phyloP scores from a whole-genome alignment of 2,113 vertebrate genomes.

The Brienomyrus longianalis region DNA sequence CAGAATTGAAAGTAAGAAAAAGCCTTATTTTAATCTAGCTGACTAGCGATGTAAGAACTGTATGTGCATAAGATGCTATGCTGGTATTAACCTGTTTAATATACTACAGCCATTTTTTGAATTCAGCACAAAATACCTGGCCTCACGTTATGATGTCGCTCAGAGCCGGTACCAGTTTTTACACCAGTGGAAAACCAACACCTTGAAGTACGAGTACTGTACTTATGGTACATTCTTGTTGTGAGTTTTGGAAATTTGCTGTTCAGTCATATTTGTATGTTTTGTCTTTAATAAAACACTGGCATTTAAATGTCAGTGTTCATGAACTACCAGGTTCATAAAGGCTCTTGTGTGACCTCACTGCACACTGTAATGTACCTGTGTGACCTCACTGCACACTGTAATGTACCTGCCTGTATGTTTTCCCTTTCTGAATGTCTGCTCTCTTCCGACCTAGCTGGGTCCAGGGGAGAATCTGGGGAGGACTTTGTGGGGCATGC shows the following conservation, averaged over 20 bases:
- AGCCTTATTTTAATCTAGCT: too few species aligned
- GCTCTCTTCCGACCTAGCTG: conserved; percentile 52
- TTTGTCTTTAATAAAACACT: neutral
- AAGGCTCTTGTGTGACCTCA: neutral
- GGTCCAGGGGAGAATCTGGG: conserved; percentile 70
- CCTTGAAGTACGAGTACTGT: too few species aligned
- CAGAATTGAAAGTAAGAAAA: too few species aligned
- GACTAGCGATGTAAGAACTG: too few species aligned
- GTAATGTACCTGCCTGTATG: neutral
- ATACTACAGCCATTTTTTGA: too few species aligned
- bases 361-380: neutral
- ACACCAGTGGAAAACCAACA: too few species aligned
- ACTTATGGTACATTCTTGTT: too few species aligned
- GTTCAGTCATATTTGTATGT: neutral
- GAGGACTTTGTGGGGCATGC: conserved; percentile 88
- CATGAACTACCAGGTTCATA: neutral
- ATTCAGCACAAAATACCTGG: too few species aligned
- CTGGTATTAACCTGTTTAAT: too few species aligned
- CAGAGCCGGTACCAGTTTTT: too few species aligned
- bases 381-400: neutral
- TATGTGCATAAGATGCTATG: too few species aligned
- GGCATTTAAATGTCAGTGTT: neutral
- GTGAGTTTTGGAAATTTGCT: neutral
- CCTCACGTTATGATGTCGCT: too few species aligned
- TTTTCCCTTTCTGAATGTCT: neutral